Evolutionary conservation across 2,888 invertebrate genomes (phyloP).

Genomic region (Ellobium chinense): DNA sequence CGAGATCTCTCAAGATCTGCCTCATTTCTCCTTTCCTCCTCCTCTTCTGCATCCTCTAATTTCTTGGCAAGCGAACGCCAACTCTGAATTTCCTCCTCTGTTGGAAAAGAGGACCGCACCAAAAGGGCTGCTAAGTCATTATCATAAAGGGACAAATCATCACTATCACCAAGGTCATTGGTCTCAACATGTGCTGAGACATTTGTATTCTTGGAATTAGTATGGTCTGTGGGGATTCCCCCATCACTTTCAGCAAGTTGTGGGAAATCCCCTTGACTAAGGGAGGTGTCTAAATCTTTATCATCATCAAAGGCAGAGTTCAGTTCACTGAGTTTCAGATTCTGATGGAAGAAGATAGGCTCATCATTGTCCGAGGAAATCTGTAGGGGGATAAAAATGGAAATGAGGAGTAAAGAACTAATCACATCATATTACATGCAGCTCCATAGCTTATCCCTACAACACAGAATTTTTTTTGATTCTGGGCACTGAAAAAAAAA

Average conservation of each 20-base stretch:
- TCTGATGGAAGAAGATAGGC: conserved; percentile 69
- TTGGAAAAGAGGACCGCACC: conserved; percentile 7
- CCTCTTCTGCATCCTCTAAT: conserved; percentile 35
- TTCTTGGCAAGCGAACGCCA: conserved; percentile 12
- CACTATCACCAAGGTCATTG: conserved; percentile 11
- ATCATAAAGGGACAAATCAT: conserved; percentile 42
- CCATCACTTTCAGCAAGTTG: background rate
- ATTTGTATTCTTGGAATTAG: background rate
- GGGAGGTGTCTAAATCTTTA: conserved; percentile 71
- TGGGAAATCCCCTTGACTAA: conserved; percentile 54
- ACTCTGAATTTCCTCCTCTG: conserved; percentile 23
- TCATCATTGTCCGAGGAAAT: conserved; percentile 73
- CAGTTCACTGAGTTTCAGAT: conserved; percentile 54
- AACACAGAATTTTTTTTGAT: no score
- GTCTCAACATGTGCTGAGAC: background rate
- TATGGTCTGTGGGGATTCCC: background rate
- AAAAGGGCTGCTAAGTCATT: conserved; percentile 55
- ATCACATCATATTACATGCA: no score
- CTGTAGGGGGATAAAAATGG: conserved; percentile 31
- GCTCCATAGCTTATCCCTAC: no score
- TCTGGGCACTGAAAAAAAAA: no score
- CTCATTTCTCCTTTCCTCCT: conserved; percentile 39
- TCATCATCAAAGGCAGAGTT: conserved; percentile 63
- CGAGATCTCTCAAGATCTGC: conserved; percentile 23
- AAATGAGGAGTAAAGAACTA: background rate